Percentiles rank a stretch among this genome's conserved stretches.
phyloP scores from a whole-genome alignment of 2,797 vertebrate species.

The Darevskia nairensis region DNA sequence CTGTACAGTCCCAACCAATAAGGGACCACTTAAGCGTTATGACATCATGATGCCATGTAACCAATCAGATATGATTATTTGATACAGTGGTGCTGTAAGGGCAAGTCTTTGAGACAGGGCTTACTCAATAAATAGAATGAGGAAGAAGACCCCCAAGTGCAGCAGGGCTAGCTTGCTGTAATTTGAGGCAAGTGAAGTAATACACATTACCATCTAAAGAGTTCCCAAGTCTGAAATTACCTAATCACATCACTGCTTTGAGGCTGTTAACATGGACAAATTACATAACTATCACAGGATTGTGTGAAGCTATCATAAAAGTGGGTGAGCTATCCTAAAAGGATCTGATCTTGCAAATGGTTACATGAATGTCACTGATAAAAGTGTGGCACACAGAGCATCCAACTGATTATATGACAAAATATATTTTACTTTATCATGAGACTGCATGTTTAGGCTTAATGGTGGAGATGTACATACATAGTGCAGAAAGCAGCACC shows the following conservation, averaged over 20 bases:
- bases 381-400: background rate
- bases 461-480: background rate
- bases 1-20: background rate
- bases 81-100: background rate
- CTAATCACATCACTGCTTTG: background rate
- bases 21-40: background rate
- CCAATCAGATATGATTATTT: background rate
- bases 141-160: no score
- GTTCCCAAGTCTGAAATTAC: background rate
- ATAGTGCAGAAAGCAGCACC: background rate
- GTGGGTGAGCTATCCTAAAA: background rate
- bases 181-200: background rate
- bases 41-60: background rate
- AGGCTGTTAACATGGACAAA: background rate
- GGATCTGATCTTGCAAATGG: background rate
- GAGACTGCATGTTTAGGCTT: background rate
- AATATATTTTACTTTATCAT: background rate
- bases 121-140: background rate
- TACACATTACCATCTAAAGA: background rate
- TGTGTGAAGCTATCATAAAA: background rate
- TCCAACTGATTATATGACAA: background rate
- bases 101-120: background rate
- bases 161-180: background rate
- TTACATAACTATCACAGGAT: background rate
- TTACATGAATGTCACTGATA: background rate